Conservation (phyloP, 2,797 vertebrate species). For the Sebastiscus tertius region DNA sequence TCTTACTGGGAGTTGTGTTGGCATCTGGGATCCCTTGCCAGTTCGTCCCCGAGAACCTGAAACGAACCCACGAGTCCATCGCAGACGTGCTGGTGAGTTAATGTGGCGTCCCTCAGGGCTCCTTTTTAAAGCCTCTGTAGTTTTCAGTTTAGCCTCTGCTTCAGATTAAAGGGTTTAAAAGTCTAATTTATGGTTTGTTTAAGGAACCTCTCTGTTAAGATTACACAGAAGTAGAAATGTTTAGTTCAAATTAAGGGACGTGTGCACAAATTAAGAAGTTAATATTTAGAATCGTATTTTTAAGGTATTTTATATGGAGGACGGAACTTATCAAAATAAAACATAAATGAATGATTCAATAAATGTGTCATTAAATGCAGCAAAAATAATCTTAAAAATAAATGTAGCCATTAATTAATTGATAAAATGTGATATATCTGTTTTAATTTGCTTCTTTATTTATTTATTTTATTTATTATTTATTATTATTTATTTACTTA, state of each 20-base stretch:
- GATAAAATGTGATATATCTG: too few species aligned
- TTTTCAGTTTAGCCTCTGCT: not conserved
- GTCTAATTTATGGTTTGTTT: not conserved
- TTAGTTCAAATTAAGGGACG: not conserved
- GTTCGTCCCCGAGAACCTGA: rapidly evolving
- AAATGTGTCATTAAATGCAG: too few species aligned
- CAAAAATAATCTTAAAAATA: too few species aligned
- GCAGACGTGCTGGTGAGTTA: conserved; percentile 59
- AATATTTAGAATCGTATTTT: not conserved
- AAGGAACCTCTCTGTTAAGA: too few species aligned
- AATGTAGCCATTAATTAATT: too few species aligned
- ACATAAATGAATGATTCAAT: too few species aligned
- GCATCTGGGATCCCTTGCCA: not conserved
- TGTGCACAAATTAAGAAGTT: not conserved
- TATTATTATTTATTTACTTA: too few species aligned
- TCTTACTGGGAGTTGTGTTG: conserved; percentile 42
- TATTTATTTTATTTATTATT: too few species aligned
- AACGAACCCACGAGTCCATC: not conserved
- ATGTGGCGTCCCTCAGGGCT: conserved; percentile 21
- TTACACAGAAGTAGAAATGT: not conserved
- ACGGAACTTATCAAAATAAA: too few species aligned
- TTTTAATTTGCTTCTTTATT: too few species aligned
- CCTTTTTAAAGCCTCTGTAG: not conserved
- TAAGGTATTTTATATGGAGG: not conserved
- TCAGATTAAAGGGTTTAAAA: not conserved